A percentile compares a stretch with the other conserved stretches of the same genome.
Conservation (phyloP, 2,113 vertebrate genomes). For the Alethe castanea region DNA sequence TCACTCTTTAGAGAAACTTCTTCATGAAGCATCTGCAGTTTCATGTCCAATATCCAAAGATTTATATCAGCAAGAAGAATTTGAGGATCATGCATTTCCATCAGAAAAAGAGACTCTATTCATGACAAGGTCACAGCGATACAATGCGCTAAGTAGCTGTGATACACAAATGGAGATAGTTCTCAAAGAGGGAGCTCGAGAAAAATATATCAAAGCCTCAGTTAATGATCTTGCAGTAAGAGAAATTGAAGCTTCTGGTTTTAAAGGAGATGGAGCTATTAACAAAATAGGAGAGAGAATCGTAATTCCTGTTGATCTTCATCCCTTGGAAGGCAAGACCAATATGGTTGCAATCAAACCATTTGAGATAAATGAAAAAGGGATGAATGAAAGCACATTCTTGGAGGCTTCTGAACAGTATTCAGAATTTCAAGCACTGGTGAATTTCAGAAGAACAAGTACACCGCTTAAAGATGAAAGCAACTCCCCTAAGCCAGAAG, state of each 20-base stretch:
- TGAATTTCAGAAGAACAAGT: constrained; percentile 2
- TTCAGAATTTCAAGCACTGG: background rate
- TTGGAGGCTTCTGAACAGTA: background rate
- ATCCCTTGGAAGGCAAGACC: background rate
- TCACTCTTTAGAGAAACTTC: constrained; percentile 47
- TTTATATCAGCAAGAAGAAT: background rate
- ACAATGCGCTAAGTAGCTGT: background rate
- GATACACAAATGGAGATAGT: background rate
- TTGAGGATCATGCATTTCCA: background rate
- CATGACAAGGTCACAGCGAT: background rate
- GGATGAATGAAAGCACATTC: background rate
- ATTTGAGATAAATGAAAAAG: background rate
- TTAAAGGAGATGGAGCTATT: background rate
- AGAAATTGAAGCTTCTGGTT: background rate
- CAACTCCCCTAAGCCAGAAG: background rate
- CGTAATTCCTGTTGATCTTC: background rate
- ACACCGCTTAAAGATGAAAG: background rate
- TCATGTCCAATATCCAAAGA: background rate
- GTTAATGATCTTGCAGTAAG: background rate
- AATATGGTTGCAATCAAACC: background rate
- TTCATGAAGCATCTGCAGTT: constrained; percentile 37
- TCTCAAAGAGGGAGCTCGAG: background rate
- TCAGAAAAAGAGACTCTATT: background rate
- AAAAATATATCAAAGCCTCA: background rate
- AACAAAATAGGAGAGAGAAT: background rate